Base-by-base conservation (phyloP, 2,113 vertebrate species). In the Gorsachius goisagi region DNA sequence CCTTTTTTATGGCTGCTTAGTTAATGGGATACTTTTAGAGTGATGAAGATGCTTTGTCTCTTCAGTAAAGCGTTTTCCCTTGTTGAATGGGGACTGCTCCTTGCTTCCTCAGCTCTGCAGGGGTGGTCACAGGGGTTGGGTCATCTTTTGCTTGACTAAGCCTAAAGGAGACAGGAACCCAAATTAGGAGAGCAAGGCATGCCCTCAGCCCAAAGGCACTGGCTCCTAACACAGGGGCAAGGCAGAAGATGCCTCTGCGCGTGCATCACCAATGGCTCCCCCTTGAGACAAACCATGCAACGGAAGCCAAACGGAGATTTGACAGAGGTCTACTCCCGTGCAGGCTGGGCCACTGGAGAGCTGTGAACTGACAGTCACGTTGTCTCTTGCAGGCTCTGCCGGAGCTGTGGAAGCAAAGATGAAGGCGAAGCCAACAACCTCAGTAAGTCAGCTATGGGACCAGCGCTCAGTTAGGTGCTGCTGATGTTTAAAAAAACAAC, bases 381-480 rank as follows among this genome's bases (percentile, higher is more conserved):
- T 88, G 22, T 85, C 41, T 44, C 35, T 85, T 80, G 74, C 89
- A 96, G 91, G 91, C 27, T 96, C 35, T 93, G 85, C 67, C 11
- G 8, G 5, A 15, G 74, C 88, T 91, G 72, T 45, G 35, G 32
- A 8, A 74, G 56, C 0, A 1, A 82, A 55, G 91, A 64, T 1
- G 81, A 64, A 6, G 3, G 15, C 8, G 89, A 94, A 64, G 26
- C 2, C 5, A 1, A 20, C 0, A 2, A 93, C 1, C 28, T 53
- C n/a, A 4, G 90, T 95, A 91, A 96, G 95, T 96, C 39, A 12
- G 9, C 0, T 6, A 52, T 24, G 44, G 44, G 76, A 85, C 20
- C 85, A 53, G 60, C 37, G 27, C 10, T 15, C 27, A 19, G 6
- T 21, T 3, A 44, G 35, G 35, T 37, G 78, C 23, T 39, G 7